Evolutionary conservation across 2,113 vertebrate species (phyloP), one percentile per base, ranked within the genome.

Genomic region (Kryptolebias marmoratus): DNA sequence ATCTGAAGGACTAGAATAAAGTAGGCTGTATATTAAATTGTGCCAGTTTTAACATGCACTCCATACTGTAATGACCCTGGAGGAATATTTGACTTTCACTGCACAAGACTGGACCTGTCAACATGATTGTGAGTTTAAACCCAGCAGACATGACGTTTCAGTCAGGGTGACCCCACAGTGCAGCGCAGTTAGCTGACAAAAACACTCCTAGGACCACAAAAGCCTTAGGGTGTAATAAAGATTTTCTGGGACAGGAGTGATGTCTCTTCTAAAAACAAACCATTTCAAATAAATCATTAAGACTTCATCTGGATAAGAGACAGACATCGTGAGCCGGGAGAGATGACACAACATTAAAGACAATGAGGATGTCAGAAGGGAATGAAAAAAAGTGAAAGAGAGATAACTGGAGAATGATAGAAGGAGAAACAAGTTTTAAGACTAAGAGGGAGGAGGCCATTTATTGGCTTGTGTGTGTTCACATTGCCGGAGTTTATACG

Each of bases 241-340:
- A 45, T 64, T 75, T 68, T 80, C 36, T 74, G 59, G 67, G 55
- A 52, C 64, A 57, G 45, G 31, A 0, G 49, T 7, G 15, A 68
- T 0, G 71, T 49, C 56, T 63, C 61, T 47, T 58, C 15, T 48
- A 45, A 72, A 76, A 58, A 71, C 52, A 59, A 68, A 54, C 28
- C 63, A 11, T 62, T 10, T 8, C 75, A 71, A 82, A 75, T 82
- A 84, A 85, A 78, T 82, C 75, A 71, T 63, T 65, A 61, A 0
- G 39, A 60, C 32, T 6, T 64, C 52, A 47, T 75, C 72, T 62
- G 39, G 59, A 53, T 50, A 57, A 52, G 27, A 13, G 66, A 64
- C 50, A 11, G 44, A 62, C 22, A 8, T 5, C 13, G 0, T n/a
- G 2, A 56, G 15, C 58, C 55, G 65, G 31, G 45, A 64, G 64